Evolutionary conservation across 2,113 vertebrate genomes (phyloP).

Genomic region (Mandrillus leucophaeus): DNA sequence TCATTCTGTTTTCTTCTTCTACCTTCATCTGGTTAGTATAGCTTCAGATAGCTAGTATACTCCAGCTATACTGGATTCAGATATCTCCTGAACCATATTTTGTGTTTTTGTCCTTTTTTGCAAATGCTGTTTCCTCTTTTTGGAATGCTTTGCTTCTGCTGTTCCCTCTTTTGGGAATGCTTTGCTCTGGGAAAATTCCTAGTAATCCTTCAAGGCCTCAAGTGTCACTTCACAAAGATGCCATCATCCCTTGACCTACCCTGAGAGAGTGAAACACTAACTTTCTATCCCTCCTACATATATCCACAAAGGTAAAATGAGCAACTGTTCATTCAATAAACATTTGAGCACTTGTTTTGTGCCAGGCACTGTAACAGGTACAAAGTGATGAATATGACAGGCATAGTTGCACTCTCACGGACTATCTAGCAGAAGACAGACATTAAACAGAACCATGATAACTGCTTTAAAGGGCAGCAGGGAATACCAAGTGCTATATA

Average conservation of each 20-base stretch:
- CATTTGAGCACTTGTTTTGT: not conserved
- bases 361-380: not conserved
- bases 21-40: not conserved
- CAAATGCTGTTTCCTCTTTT: not conserved
- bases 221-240: not conserved
- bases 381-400: not conserved
- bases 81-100: not conserved
- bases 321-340: not conserved
- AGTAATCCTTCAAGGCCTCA: not conserved
- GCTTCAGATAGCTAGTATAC: not conserved
- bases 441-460: not conserved
- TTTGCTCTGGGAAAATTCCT: not conserved
- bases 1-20: not conserved
- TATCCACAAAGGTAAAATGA: conserved; percentile 18
- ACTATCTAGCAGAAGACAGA: not conserved
- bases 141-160: not conserved
- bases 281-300: not conserved
- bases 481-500: not conserved
- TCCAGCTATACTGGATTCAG: not conserved
- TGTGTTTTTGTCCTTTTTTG: not conserved
- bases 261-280: not conserved
- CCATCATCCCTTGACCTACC: not conserved
- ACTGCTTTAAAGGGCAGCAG: not conserved
- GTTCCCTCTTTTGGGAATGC: not conserved
- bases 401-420: not conserved